phyloP scores from a whole-genome alignment of 2,113 vertebrate genomes.

The Sceloporus undulatus region DNA sequence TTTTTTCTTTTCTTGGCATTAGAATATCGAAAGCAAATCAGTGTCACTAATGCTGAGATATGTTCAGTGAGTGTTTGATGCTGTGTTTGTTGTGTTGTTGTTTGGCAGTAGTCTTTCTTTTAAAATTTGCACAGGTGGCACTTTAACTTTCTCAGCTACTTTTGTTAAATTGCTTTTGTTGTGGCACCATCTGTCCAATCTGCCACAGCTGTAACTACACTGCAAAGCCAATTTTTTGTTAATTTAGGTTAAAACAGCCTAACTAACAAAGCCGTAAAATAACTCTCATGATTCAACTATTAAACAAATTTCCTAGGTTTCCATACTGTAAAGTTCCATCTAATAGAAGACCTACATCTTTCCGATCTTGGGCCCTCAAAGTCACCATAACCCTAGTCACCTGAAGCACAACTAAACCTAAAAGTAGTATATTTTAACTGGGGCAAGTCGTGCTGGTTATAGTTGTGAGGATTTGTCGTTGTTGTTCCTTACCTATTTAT shows the following conservation, averaged over 20 bases:
- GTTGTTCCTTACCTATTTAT: no score
- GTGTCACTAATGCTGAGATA: neutral
- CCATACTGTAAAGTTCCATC: neutral
- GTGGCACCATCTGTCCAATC: neutral
- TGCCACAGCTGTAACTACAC: neutral
- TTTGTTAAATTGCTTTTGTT: neutral
- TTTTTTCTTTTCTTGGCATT: neutral
- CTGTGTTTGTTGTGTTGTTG: neutral
- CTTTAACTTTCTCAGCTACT: neutral
- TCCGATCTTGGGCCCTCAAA: neutral
- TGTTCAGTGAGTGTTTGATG: neutral
- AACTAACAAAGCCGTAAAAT: neutral
- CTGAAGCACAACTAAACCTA: neutral
- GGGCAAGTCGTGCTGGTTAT: neutral
- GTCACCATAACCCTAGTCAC: neutral
- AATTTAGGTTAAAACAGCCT: neutral
- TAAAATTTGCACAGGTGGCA: neutral
- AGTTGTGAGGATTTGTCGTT: neutral
- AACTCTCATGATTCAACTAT: neutral
- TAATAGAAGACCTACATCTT: neutral
- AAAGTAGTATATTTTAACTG: neutral
- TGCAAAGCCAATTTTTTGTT: conserved; percentile 11
- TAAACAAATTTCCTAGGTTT: neutral
- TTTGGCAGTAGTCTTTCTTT: conserved; percentile 16
- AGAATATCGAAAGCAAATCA: neutral